phyloP scores from a whole-genome alignment of 1,140 invertebrate species.

The Galleria mellonella region DNA sequence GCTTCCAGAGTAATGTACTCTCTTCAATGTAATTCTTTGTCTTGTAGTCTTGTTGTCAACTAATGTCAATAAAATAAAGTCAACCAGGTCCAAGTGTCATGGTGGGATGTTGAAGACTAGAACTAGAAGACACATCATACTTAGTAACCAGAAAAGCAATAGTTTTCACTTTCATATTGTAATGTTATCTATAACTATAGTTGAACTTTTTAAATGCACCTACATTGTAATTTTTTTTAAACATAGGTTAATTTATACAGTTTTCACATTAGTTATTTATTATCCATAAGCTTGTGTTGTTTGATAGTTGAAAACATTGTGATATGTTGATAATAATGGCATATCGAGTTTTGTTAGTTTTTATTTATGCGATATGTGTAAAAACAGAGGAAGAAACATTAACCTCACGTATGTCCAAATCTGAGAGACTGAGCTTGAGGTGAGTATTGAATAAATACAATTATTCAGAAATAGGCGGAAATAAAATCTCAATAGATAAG shows the following conservation, averaged over 20 bases:
- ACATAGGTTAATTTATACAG: not conserved
- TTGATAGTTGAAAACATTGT: slow-evolving; percentile 48
- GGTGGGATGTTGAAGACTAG: no score
- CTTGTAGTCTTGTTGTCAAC: no score
- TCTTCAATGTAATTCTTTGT: no score
- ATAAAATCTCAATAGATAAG: no score
- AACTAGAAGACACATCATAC: no score
- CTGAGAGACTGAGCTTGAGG: slow-evolving; percentile 48
- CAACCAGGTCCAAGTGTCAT: no score
- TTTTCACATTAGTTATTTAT: not conserved
- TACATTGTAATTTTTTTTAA: not conserved
- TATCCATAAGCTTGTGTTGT: slow-evolving; percentile 9
- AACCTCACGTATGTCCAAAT: slow-evolving; percentile 38
- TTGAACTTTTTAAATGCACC: no score
- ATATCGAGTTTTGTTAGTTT: slow-evolving; percentile 48
- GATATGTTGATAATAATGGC: slow-evolving; percentile 46
- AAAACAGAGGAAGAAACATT: slow-evolving; percentile 47
- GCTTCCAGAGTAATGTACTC: no score
- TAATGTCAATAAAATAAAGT: no score
- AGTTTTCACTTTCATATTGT: not conserved
- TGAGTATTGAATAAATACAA: slow-evolving; percentile 26
- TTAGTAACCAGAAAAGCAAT: no score
- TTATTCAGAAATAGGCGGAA: no score
- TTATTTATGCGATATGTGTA: slow-evolving; percentile 54
- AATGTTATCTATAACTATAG: not conserved